Evolutionary conservation across 2,888 invertebrate species (phyloP).

Genomic region (Spisula solida): DNA sequence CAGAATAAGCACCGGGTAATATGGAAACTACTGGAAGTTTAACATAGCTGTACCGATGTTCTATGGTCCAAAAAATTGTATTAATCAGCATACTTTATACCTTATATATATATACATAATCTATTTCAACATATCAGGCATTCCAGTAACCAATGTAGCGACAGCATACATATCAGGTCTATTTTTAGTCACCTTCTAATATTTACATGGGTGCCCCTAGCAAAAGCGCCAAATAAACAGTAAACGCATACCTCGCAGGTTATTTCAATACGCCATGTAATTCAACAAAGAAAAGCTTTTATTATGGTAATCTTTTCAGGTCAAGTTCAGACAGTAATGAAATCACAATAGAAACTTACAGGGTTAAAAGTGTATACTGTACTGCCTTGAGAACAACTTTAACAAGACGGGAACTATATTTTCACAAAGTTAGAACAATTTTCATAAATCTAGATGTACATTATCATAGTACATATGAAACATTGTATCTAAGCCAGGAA

Average conservation of each 20-base stretch:
- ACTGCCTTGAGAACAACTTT: too few species aligned
- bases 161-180: constrained; percentile 31
- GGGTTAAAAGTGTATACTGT: neutral
- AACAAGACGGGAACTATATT: too few species aligned
- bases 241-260: neutral
- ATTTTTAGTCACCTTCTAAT: constrained; percentile 52
- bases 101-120: neutral
- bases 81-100: neutral
- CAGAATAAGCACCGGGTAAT: too few species aligned
- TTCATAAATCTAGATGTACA: too few species aligned
- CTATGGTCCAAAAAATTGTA: neutral
- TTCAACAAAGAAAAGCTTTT: neutral
- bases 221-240: constrained; percentile 30
- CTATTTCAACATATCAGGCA: constrained; percentile 1
- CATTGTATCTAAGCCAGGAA: too few species aligned
- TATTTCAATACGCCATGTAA: neutral
- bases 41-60: too few species aligned
- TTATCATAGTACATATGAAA: too few species aligned
- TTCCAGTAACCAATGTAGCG: constrained; percentile 30
- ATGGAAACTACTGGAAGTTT: too few species aligned
- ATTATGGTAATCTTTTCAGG: constrained; percentile 22
- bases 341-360: neutral
- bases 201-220: constrained; percentile 51
- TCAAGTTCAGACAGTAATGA: neutral
- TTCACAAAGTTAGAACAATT: too few species aligned